Percentiles rank a stretch among this genome's conserved stretches.
phyloP scores from a whole-genome alignment of 2,888 invertebrate genomes.

The Drosophila suboccidentalis region DNA sequence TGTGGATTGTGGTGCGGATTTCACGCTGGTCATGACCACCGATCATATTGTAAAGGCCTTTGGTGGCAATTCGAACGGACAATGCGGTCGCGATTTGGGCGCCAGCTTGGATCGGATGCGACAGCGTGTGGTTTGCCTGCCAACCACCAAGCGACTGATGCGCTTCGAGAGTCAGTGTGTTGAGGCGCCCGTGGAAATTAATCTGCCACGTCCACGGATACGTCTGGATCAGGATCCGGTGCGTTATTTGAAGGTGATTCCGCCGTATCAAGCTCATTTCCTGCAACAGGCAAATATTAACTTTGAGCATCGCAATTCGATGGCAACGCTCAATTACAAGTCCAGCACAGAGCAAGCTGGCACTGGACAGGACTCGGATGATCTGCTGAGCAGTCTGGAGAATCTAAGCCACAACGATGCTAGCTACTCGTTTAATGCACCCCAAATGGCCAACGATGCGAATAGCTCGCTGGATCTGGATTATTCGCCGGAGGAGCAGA shows the following conservation, averaged over 20 bases:
- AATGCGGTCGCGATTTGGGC: slow-evolving; percentile 85
- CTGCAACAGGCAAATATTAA: slow-evolving; percentile 82
- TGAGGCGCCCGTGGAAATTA: slow-evolving; percentile 84
- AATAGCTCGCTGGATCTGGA: slow-evolving; percentile 81
- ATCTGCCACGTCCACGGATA: slow-evolving; percentile 84
- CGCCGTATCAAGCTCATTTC: slow-evolving; percentile 83
- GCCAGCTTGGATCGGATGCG: slow-evolving; percentile 83
- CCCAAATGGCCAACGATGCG: slow-evolving; percentile 38
- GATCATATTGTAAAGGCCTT: slow-evolving; percentile 85
- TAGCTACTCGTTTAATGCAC: slow-evolving; percentile 72
- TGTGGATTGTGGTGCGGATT: slow-evolving; percentile 85
- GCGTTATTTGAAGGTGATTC: slow-evolving; percentile 85
- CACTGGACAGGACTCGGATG: slow-evolving; percentile 84
- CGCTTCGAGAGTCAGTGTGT: slow-evolving; percentile 85
- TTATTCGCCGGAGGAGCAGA: slow-evolving; percentile 83
- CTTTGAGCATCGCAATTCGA: slow-evolving; percentile 71
- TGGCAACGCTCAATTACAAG: slow-evolving; percentile 69
- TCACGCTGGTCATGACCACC: slow-evolving; percentile 85
- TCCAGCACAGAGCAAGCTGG: slow-evolving; percentile 75
- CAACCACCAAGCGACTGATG: slow-evolving; percentile 85
- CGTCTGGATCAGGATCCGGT: slow-evolving; percentile 83
- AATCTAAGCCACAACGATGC: slow-evolving; percentile 84
- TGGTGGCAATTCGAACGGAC: slow-evolving; percentile 85
- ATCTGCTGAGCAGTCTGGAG: slow-evolving; percentile 84
- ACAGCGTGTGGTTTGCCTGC: slow-evolving; percentile 84